These are phyloP conservation scores for Psittacus erithacus DNA, from an alignment of 2,113 vertebrate genomes.

Conservation along the genomic window DNA sequence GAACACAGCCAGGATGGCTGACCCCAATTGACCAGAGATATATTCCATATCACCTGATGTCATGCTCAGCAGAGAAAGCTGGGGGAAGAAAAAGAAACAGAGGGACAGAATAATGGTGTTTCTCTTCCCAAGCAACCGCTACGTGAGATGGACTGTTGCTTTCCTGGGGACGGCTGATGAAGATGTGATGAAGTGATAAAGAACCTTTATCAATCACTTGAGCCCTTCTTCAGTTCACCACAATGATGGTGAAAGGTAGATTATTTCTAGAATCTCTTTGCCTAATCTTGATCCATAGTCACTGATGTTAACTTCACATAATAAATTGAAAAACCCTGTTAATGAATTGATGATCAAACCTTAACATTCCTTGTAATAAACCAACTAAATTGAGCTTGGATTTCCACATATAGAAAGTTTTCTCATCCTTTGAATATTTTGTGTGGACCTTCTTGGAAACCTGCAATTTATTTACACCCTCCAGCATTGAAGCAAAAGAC, in stretches of 20 bases:
- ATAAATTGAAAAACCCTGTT: background rate
- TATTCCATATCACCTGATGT: background rate
- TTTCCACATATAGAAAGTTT: background rate
- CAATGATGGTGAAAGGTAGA: background rate
- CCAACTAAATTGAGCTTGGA: background rate
- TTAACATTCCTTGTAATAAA: background rate
- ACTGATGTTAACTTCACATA: background rate
- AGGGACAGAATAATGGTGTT: background rate
- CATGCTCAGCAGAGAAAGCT: background rate
- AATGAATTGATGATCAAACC: rapidly evolving
- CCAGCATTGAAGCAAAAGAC: background rate
- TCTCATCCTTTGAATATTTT: background rate
- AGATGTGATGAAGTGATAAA: background rate
- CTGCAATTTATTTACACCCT: background rate
- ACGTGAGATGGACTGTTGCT: background rate
- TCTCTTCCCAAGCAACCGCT: background rate
- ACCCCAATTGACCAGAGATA: background rate
- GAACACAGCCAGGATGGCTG: background rate
- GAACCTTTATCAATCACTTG: background rate
- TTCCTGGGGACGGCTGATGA: background rate
- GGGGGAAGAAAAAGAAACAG: background rate
- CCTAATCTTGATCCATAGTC: background rate
- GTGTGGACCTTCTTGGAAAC: background rate
- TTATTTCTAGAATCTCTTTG: background rate
- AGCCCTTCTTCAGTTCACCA: background rate